Evolutionary conservation across 2,888 invertebrate genomes (phyloP).

Genomic region (Bombylius discolor): DNA sequence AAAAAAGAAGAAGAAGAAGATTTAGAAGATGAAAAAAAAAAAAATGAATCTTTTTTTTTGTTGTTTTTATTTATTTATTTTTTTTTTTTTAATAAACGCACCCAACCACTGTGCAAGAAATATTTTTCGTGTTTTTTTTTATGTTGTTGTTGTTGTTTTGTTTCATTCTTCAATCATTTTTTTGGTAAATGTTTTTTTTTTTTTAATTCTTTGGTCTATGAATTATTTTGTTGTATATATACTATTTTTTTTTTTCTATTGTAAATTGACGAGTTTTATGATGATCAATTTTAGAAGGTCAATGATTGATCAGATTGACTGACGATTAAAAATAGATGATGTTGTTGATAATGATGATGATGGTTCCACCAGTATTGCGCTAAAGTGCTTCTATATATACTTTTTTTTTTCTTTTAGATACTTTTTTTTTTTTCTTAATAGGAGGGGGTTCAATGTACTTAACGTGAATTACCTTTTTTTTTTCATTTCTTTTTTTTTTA

Average conservation of each 20-base stretch:
- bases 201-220: not conserved
- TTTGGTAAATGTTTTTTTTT: not conserved
- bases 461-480: no score
- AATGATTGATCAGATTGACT: not conserved
- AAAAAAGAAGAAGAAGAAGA: no score
- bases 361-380: not conserved
- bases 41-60: no score
- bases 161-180: not conserved
- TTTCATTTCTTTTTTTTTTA: no score
- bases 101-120: not conserved
- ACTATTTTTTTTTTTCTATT: not conserved
- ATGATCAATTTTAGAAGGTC: not conserved
- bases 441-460: no score
- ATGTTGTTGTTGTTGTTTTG: not conserved
- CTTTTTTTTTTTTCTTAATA: no score
- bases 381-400: no score
- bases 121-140: not conserved
- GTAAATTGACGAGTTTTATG: not conserved
- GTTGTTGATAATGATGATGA: not conserved
- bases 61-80: no score
- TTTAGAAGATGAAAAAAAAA: no score
- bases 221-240: not conserved
- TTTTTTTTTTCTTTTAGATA: not conserved
- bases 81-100: not conserved
- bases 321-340: not conserved